Evolutionary conservation across 2,888 invertebrate genomes (phyloP), one percentile per base, ranked within the genome.

Genomic region (Oligia latruncula): DNA sequence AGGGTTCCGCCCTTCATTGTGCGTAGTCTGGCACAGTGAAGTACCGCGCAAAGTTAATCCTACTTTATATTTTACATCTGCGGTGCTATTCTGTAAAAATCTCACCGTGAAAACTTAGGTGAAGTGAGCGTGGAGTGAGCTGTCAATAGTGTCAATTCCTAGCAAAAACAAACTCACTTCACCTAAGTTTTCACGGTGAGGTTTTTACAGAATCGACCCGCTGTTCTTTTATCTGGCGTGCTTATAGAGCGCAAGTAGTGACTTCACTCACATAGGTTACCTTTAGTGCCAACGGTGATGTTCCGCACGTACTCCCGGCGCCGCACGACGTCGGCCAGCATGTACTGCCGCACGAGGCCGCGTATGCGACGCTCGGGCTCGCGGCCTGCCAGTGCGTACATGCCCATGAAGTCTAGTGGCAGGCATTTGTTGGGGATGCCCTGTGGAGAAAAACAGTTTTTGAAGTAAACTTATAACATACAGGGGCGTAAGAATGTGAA

Each of bases 361-460:
- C 98, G 98, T 66, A 98, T 96, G 92, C 98, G 98, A 83, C 98
- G 98, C 91, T 99, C 98, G 15, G 98, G 98, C 95, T 99, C 99
- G 86, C 98, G 98, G 0, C 99, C 99, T 58, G 98, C 98, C 78
- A 99, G 96, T 60, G 98, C 98, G 96, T 99, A 99, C 95, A 99
- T 98, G 35, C 99, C 99, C 99, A 99, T 99, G 96, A 99, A 99
- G 96, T 99, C 99, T 77, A 99, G 97, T 0, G 99, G 99, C 85
- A 99, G 97, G 92, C 99, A 99, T 93, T 98, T 98, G 93, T 98
- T 98, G 5, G 99, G 99, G 87, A 99, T 98, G 84, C 99, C 98
- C 95, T 98, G 92, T 0, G 0, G 29, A 35, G 2, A 8, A 17
- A 1, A 29, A n/a, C 4, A n/a, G 1, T 1, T 40, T 46, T 3